Evolutionary conservation across 2,888 invertebrate genomes (phyloP).

Genomic region (Drosophila eohydei): DNA sequence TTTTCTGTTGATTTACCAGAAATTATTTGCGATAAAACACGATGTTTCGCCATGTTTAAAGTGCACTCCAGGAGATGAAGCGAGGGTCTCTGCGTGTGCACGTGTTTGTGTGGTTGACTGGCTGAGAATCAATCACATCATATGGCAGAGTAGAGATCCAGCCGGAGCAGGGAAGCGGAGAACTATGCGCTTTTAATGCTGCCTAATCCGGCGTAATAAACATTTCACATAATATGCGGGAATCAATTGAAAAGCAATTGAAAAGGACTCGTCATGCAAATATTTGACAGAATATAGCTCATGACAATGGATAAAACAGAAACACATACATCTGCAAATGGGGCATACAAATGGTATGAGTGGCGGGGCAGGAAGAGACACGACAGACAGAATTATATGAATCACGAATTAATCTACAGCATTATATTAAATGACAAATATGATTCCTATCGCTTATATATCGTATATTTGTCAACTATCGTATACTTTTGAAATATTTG

Average conservation of each 20-base stretch:
- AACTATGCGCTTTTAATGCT: constrained; percentile 72
- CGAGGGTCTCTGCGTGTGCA: constrained; percentile 2
- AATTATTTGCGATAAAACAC: constrained; percentile 84
- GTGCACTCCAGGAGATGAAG: constrained; percentile 66
- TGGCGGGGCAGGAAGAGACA: background rate
- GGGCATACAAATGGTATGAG: background rate
- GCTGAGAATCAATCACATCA: constrained; percentile 74
- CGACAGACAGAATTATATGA: no score
- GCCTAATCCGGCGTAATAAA: constrained; percentile 80
- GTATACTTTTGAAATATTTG: no score
- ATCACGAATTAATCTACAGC: no score
- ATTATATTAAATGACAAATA: background rate
- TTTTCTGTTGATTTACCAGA: constrained; percentile 82
- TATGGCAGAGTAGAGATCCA: constrained; percentile 59
- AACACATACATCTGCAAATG: constrained; percentile 2
- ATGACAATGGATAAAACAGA: constrained; percentile 49
- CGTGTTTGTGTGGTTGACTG: constrained; percentile 37
- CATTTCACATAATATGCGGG: constrained; percentile 73
- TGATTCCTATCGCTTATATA: background rate
- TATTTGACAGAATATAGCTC: constrained; percentile 67
- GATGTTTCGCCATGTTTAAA: constrained; percentile 82
- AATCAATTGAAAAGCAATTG: constrained; percentile 70
- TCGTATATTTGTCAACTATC: background rate
- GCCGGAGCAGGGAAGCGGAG: constrained; percentile 29
- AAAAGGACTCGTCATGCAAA: constrained; percentile 73